These are phyloP conservation scores for Coenobita brevimanus DNA, from an alignment of 1,140 invertebrate species.

Conservation along the genomic window DNA sequence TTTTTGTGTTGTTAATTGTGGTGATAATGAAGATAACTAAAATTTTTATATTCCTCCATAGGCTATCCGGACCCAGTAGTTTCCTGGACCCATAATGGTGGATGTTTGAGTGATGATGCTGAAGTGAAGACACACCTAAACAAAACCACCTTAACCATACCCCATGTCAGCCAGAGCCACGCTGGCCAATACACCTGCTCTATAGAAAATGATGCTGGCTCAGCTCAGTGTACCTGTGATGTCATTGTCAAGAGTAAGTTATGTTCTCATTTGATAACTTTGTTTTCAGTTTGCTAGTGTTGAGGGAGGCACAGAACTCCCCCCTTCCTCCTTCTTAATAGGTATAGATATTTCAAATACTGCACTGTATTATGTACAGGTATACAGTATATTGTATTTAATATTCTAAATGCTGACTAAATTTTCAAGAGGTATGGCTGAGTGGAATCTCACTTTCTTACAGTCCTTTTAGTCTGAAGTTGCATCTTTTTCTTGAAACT, in stretches of 20 bases:
- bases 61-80: conserved; percentile 82
- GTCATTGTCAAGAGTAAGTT: conserved; percentile 86
- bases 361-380: too few relatives aligned
- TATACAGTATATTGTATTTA: too few relatives aligned
- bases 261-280: neutral
- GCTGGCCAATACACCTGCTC: conserved; percentile 88
- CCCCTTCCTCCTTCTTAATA: too few relatives aligned
- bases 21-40: too few relatives aligned
- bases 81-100: conserved; percentile 83
- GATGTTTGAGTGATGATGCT: conserved; percentile 35
- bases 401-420: too few relatives aligned
- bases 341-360: too few relatives aligned
- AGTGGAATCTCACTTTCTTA: too few relatives aligned
- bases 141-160: conserved; percentile 57
- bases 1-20: too few relatives aligned
- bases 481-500: too few relatives aligned
- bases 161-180: conserved; percentile 72
- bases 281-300: neutral
- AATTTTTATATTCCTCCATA: conserved; percentile 68
- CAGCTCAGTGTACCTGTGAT: conserved; percentile 80
- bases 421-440: too few relatives aligned
- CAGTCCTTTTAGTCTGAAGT: too few relatives aligned
- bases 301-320: neutral
- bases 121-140: conserved; percentile 47
- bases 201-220: conserved; percentile 84